Percentiles rank a stretch among this genome's conserved stretches.
Conservation (phyloP, 1,140 invertebrate species). For the Panagrolaimus sp. region DNA sequence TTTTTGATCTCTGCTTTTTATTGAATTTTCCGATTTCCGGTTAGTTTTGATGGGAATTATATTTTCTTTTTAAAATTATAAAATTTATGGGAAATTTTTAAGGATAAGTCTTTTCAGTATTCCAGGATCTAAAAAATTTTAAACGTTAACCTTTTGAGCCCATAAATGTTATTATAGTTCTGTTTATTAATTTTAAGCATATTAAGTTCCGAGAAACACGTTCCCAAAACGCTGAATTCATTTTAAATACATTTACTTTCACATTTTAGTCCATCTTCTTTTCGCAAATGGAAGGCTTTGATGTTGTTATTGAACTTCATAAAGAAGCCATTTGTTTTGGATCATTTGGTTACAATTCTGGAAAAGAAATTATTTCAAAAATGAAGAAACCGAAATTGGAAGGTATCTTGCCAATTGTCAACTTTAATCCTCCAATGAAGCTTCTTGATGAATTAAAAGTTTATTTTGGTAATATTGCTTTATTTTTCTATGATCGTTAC, state of each 20-base stretch:
- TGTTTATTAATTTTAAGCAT: no score
- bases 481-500: constrained; percentile 80
- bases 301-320: constrained; percentile 6
- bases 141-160: no score
- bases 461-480: constrained; percentile 71
- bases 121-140: no score
- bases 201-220: no score
- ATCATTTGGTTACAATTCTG: background rate
- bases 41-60: no score
- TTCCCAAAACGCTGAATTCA: background rate
- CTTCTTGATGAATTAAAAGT: constrained; percentile 62
- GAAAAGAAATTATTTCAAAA: background rate
- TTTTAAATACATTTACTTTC: background rate
- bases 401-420: background rate
- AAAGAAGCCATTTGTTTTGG: background rate
- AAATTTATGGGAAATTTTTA: no score
- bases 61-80: no score
- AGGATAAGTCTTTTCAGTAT: no score
- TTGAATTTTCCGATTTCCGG: no score
- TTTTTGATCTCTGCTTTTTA: no score
- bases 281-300: background rate
- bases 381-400: background rate
- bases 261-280: no score
- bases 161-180: no score
- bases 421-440: background rate